Base-by-base conservation (phyloP, 1,140 invertebrate genomes). In the Bombus waltoni region DNA sequence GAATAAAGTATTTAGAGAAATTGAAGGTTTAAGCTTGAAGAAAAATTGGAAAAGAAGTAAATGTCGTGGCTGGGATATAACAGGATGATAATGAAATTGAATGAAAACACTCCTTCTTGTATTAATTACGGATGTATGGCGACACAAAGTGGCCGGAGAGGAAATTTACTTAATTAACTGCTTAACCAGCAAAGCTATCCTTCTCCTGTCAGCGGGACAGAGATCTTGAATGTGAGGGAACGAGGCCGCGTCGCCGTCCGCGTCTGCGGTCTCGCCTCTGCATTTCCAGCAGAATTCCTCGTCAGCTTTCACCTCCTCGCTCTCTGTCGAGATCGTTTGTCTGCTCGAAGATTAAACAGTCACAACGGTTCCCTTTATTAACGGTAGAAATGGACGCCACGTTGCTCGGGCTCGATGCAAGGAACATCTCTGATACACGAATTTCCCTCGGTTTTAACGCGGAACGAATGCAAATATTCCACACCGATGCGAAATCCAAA, bases 191-290 rank as follows among this genome's bases (percentile, higher is more conserved):
- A 91, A 79, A n/a, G 87, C 89, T 47, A 93, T 92, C 76, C 91
- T 88, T 59, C 87, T 91, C 74, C 89, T 92, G 83, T 93, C 93
- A 18, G 86, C 90, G 2, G 91, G 88, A 75, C 93, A 92, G 13
- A 93, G 84, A 86, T 93, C 90, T 42, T 91, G 89, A 13, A 93
- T 92, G 44, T 93, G 92, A 47, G 90, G 85, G 10, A 85, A 68
- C 70, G 68, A 66, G 40, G 25, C n/a, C 11, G 75, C 32, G 40
- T 68, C 47, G 6, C 38, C 79, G 4, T 85, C 82, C 3, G 71
- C 85, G n/a, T 88, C 71, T 53, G 84, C 80, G 8, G 72, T 47
- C 15, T 89, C 91, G 0, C 88, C 90, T 32, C 76, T 85, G 83
- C 91, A 91, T 81, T 91, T 91, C 13, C 83, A 79, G 71, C 92